Evolutionary conservation across 2,797 vertebrate genomes (phyloP), one percentile per base, ranked within the genome.

Genomic region (Lutjanus argentimaculatus): DNA sequence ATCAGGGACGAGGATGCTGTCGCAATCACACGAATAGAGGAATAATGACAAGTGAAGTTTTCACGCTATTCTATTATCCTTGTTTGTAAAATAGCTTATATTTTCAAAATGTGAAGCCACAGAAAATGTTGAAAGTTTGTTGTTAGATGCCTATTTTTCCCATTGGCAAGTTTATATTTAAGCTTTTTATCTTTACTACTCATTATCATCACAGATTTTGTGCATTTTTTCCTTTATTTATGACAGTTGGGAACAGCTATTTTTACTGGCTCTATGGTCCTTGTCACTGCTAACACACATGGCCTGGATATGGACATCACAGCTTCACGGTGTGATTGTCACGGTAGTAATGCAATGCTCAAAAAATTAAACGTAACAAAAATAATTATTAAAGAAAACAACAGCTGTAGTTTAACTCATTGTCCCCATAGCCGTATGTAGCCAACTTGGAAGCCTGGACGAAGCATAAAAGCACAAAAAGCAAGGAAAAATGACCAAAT

Each of bases 11-110:
- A 72, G 22, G 52, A 72, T 21, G 40, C 36, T 14, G 11, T 36
- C 43, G 25, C 36, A 65, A 19, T 80, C 75, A 51, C 57, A 78
- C 65, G 13, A 56, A 42, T 10, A 45, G 25, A 40, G 45, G 56
- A 53, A 52, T 36, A 1, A 72, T 25, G 45, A 11, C 22, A 12
- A 30, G 16, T 7, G 15, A 59, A 17, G 16, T 43, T 11, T 9
- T 55, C 51, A 42, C 0, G 6, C 49, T 40, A 57, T 72, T 6
- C 1, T 51, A 25, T 21, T 22, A 42, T n/a, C 6, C 36, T 45
- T 12, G 17, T 36, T 36, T 36, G 30, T 36, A 36, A 36, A 36
- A 36, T 6, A 3, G 30, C 42, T 22, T 7, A 13, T 8, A 21
- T 30, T 55, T 22, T 53, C 9, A 8, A 16, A 6, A 63, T 45